These are phyloP conservation scores for Limanda limanda DNA, from an alignment of 2,113 vertebrate genomes.

Conservation along the genomic window DNA sequence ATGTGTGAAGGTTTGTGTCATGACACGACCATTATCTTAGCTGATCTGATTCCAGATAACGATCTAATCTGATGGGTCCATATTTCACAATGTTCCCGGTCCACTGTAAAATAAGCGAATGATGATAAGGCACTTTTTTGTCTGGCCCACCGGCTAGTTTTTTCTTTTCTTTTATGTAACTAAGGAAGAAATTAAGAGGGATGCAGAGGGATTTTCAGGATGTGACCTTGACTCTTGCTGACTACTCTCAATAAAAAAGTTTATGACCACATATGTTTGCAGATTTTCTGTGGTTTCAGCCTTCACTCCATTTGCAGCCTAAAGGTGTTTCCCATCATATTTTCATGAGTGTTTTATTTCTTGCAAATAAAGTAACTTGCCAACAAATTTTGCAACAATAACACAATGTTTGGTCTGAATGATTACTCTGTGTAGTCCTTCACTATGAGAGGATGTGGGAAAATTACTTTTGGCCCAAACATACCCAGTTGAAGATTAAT, in stretches of 20 bases:
- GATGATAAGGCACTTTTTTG: slow-evolving; percentile 18
- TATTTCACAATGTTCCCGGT: slow-evolving; percentile 4
- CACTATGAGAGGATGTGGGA: too few species aligned
- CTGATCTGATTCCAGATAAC: slow-evolving; percentile 52
- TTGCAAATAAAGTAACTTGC: not conserved
- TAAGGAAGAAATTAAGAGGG: not conserved
- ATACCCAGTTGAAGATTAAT: too few species aligned
- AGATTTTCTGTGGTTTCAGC: not conserved
- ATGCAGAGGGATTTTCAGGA: not conserved
- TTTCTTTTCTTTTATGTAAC: slow-evolving; percentile 14
- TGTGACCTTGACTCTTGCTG: slow-evolving; percentile 27
- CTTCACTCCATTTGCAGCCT: not conserved
- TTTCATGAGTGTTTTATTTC: not conserved
- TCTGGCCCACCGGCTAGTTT: not conserved
- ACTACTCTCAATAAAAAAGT: slow-evolving; percentile 40
- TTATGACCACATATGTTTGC: slow-evolving; percentile 33
- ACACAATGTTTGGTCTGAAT: not conserved
- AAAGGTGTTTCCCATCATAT: not conserved
- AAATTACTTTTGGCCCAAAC: too few species aligned
- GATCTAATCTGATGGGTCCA: slow-evolving; percentile 19
- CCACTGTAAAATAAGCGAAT: slow-evolving; percentile 22
- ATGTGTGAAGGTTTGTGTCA: slow-evolving; percentile 4
- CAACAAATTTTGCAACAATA: not conserved
- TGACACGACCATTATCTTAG: slow-evolving; percentile 5
- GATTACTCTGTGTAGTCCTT: too few species aligned